A percentile compares a stretch with the other conserved stretches of the same genome.
phyloP scores from a whole-genome alignment of 2,888 invertebrate genomes.

The Cepaea hortensis region DNA sequence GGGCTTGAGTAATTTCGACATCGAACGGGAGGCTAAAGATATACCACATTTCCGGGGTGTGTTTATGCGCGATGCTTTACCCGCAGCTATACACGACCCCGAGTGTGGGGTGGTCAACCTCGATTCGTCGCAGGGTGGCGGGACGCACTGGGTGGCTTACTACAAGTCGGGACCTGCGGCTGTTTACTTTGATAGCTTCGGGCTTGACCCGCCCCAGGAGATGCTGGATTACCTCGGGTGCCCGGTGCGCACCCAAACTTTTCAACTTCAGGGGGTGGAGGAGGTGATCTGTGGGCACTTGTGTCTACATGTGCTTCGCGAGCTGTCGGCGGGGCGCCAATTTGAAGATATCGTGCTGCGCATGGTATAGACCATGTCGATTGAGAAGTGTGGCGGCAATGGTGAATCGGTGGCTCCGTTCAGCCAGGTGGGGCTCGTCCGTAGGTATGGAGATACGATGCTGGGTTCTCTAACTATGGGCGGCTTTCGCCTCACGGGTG shows the following conservation, averaged over 20 bases:
- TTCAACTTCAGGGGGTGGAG: background rate
- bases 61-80: no score
- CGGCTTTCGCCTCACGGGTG: background rate
- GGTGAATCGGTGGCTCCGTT: background rate
- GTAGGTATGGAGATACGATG: background rate
- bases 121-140: background rate
- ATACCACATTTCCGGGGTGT: no score
- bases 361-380: no score
- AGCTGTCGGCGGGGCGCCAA: no score
- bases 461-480: background rate
- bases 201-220: no score
- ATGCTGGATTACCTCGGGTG: no score
- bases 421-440: background rate
- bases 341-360: no score
- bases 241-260: background rate
- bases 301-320: no score
- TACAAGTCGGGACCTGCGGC: background rate
- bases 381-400: no score
- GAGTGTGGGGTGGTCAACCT: constrained; percentile 11
- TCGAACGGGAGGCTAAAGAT: background rate
- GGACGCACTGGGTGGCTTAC: background rate
- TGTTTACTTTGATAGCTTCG: background rate
- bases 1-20: constrained; percentile 1
- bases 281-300: background rate
- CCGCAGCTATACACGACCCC: background rate